phyloP scores from a whole-genome alignment of 2,797 vertebrate genomes.

The Uromys caudimaculatus region DNA sequence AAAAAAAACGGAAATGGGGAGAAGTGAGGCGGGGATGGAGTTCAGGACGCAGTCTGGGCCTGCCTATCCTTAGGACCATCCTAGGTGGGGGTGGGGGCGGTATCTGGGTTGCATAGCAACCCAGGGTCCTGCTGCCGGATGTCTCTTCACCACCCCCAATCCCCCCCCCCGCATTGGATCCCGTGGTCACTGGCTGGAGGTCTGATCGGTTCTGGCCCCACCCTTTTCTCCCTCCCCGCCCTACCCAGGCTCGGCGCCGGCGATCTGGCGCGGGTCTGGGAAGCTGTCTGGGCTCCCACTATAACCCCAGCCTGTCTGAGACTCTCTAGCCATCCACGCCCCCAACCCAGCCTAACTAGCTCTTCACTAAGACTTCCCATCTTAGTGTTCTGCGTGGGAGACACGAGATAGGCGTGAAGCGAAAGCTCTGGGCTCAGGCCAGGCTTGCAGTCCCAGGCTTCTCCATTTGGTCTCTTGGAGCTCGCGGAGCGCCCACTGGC shows the following conservation, averaged over 20 bases:
- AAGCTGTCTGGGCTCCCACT: constrained; percentile 9
- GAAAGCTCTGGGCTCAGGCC: background rate
- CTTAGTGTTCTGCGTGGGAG: background rate
- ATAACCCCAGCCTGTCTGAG: background rate
- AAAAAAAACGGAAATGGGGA: background rate
- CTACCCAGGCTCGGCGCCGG: background rate
- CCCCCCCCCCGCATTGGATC: background rate
- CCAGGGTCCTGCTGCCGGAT: fast-evolving
- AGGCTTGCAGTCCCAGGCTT: background rate
- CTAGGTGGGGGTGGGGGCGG: background rate
- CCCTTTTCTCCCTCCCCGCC: background rate
- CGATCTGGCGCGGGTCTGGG: background rate
- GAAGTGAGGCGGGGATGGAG: background rate
- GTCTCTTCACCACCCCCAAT: background rate
- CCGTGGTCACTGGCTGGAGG: background rate
- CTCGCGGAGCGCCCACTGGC: background rate
- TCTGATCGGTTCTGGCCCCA: background rate
- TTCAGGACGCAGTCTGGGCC: background rate
- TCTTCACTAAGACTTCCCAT: background rate
- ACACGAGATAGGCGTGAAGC: background rate
- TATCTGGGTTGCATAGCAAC: background rate
- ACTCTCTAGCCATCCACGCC: background rate
- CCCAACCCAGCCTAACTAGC: background rate
- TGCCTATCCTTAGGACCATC: background rate
- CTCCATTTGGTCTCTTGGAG: background rate